Base-by-base conservation (phyloP, 2,113 vertebrate genomes). In the Pseudopipra pipra region DNA sequence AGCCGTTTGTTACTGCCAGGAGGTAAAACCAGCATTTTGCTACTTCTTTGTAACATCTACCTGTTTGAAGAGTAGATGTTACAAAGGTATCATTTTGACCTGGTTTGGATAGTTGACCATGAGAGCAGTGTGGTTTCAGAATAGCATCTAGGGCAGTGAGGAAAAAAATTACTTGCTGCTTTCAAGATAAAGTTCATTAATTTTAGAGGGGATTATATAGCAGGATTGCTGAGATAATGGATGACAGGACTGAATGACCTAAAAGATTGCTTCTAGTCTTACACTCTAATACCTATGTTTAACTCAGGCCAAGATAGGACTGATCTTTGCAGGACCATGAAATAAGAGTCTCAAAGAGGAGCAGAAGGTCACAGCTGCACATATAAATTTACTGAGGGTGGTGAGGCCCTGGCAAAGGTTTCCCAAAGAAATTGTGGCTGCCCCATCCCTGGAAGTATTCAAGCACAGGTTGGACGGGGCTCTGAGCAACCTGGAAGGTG, bases 141-240 rank as follows among this genome's bases (percentile, higher is more conserved):
- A 93, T 1, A 93, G 66, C 70, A 81, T 87, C 73, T 65, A 87
- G 21, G 23, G 71, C 24, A 78, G 28, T 6, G 25, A 85, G 46
- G 21, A 75, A 85, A 82, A 84, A 92, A 73, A 94, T 71, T 63
- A 81, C 83, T 93, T 78, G 58, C 89, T 83, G 71, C 46, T 85
- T 93, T 91, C 61, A 93, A 78, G 73, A 95, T 52, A 46, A 95
- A 91, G 74, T 87, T 96, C 71, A 94, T 93, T 96, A 93, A 95
- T 89, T 96, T 91, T 91, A 58, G 78, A 95, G 25, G 8, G 41
- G 59, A 87, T 94, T 87, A 85, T 49, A 95, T 24, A 77, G 74
- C 81, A 94, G 61, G 31, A 70, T 76, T 87, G 56, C 74, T 83
- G 81, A 92, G 84, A 95, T 95, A 96, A 93, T 68, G 78, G 81